phyloP scores from a whole-genome alignment of 2,888 invertebrate genomes.

The Pardosa pseudoannulata region DNA sequence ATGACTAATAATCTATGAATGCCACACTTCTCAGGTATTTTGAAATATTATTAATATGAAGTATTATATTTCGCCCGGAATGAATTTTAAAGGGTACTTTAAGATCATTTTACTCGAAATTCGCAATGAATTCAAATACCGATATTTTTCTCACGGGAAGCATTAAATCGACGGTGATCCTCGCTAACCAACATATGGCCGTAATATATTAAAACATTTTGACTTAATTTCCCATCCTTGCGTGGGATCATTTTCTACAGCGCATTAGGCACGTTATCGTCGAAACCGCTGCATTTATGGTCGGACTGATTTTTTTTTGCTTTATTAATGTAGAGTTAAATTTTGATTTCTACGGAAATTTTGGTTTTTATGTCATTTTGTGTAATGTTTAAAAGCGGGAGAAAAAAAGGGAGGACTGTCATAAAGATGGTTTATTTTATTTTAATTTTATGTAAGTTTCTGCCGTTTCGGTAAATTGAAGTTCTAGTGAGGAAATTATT shows the following conservation, averaged over 20 bases:
- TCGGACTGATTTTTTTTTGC: neutral
- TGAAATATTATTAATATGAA: too few species aligned
- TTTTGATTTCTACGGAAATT: too few species aligned
- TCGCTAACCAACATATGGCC: neutral
- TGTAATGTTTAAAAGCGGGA: too few species aligned
- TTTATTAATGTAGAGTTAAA: too few species aligned
- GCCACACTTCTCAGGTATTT: too few species aligned
- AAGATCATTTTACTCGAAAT: neutral
- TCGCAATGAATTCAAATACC: neutral
- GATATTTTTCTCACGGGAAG: neutral
- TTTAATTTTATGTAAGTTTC: too few species aligned
- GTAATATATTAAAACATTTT: neutral
- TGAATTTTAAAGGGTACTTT: neutral
- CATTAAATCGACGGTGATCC: neutral
- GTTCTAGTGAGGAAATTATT: too few species aligned
- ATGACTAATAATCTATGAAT: too few species aligned
- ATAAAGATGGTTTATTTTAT: too few species aligned
- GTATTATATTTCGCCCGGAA: neutral
- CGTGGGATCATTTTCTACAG: neutral
- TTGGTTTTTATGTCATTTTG: too few species aligned
- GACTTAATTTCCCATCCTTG: neutral
- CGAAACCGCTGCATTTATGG: neutral
- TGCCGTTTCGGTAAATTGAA: too few species aligned
- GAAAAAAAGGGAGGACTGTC: too few species aligned
- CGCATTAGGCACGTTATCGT: neutral